A percentile compares a stretch with the other conserved stretches of the same genome.
Evolutionary conservation across 2,113 vertebrate genomes (phyloP).

Genomic region (Proteles cristata): DNA sequence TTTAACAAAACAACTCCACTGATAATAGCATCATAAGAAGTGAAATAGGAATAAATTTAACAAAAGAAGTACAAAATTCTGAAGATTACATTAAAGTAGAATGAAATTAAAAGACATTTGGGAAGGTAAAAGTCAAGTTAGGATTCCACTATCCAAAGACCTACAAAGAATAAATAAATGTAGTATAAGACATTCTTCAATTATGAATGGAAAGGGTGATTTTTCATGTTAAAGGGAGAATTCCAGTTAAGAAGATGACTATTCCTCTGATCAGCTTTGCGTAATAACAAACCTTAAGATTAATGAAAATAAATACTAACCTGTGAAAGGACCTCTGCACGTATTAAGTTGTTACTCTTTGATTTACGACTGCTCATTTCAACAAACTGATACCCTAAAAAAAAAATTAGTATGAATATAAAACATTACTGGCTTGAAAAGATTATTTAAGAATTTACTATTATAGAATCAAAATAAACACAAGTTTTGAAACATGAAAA

Average conservation of each 20-base stretch:
- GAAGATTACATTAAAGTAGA: constrained; percentile 36
- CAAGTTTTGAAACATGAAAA: constrained; percentile 13
- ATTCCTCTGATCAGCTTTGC: constrained; percentile 1
- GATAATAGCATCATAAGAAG: not conserved
- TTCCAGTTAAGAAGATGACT: not conserved
- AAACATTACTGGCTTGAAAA: not conserved
- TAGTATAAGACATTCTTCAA: not conserved
- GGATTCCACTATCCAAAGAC: constrained; percentile 14
- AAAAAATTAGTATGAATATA: constrained; percentile 32
- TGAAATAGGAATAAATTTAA: constrained; percentile 36
- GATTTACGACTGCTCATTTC: constrained; percentile 90
- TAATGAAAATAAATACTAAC: constrained; percentile 83
- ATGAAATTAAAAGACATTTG: not conserved
- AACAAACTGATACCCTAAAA: constrained; percentile 59
- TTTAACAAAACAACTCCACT: constrained; percentile 12
- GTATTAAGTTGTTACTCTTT: constrained; percentile 81
- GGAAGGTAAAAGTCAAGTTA: not conserved
- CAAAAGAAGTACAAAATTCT: not conserved
- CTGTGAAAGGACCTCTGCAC: constrained; percentile 90
- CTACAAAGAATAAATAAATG: not conserved
- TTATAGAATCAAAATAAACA: constrained; percentile 48
- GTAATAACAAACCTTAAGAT: not conserved
- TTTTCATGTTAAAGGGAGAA: not conserved
- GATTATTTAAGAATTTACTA: constrained; percentile 22
- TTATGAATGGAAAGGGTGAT: not conserved